Evolutionary conservation across 2,888 invertebrate genomes (phyloP).

Genomic region (Protula sp.): DNA sequence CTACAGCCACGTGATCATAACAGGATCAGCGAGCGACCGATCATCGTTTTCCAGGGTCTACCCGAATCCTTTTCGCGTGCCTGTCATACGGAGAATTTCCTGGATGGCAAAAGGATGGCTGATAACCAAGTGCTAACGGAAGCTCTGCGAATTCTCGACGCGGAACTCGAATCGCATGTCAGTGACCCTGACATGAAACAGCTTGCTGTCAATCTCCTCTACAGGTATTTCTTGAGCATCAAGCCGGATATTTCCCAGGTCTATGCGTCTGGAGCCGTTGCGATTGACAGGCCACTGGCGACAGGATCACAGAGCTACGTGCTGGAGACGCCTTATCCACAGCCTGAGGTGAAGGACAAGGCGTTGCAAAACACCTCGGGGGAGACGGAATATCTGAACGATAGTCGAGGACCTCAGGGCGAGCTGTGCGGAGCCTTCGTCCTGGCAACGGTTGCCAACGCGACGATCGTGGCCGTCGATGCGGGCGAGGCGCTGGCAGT

Average conservation of each 20-base stretch:
- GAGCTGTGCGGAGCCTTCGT: constrained; percentile 72
- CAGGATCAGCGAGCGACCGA: constrained; percentile 58
- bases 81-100: constrained; percentile 41
- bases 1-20: too few species aligned
- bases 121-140: constrained; percentile 41
- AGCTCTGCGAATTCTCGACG: constrained; percentile 58
- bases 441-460: constrained; percentile 59
- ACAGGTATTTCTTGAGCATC: constrained; percentile 35
- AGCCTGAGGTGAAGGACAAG: constrained; percentile 71
- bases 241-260: constrained; percentile 22
- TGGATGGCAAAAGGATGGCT: constrained; percentile 34
- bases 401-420: constrained; percentile 57
- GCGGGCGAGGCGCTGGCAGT: constrained; percentile 63
- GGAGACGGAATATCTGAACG: constrained; percentile 73
- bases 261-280: constrained; percentile 29
- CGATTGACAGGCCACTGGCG: constrained; percentile 60
- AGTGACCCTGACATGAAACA: constrained; percentile 68
- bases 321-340: constrained; percentile 70
- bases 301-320: constrained; percentile 68
- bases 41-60: constrained; percentile 67
- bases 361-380: constrained; percentile 59
- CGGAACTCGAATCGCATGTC: constrained; percentile 64
- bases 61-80: constrained; percentile 58
- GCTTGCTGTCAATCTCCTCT: constrained; percentile 65
- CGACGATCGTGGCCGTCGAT: constrained; percentile 63